Evolutionary conservation across 2,888 invertebrate genomes (phyloP).

Genomic region (Dermolepida albohirtum): DNA sequence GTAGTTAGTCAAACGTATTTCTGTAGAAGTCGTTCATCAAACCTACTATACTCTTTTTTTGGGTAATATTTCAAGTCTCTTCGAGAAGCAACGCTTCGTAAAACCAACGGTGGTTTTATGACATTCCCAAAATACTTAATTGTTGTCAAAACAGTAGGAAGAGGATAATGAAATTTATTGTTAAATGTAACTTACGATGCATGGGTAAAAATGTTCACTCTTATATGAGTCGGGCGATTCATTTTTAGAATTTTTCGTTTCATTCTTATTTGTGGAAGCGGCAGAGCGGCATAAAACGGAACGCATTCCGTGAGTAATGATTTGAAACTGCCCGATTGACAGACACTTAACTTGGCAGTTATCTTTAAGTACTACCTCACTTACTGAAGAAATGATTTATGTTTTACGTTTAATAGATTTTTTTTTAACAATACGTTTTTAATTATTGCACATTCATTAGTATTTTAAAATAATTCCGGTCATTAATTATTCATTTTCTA

Average conservation of each 20-base stretch:
- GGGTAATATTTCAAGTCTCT: slow-evolving; percentile 3
- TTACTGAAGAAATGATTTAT: slow-evolving; percentile 45
- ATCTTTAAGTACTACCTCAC: slow-evolving; percentile 45
- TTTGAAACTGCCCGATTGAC: slow-evolving; percentile 43
- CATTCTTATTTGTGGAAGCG: slow-evolving; percentile 12
- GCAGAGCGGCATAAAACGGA: slow-evolving; percentile 9
- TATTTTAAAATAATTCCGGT: slow-evolving; percentile 16
- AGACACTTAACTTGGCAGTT: slow-evolving; percentile 45
- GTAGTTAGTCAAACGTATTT: slow-evolving; percentile 37
- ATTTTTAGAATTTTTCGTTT: slow-evolving; percentile 1
- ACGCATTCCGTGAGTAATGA: slow-evolving; percentile 43
- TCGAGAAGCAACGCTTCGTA: slow-evolving; percentile 7
- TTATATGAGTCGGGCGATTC: neutral
- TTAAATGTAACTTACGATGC: neutral
- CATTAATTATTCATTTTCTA: slow-evolving; percentile 22
- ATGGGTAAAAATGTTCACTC: neutral
- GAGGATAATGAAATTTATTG: slow-evolving; percentile 10
- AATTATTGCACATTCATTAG: slow-evolving; percentile 41
- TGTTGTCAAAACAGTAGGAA: neutral
- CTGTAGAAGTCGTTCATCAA: slow-evolving; percentile 13
- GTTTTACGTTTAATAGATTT: slow-evolving; percentile 44
- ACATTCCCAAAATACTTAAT: slow-evolving; percentile 21
- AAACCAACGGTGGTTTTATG: neutral
- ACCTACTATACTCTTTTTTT: slow-evolving; percentile 1
- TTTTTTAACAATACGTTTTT: slow-evolving; percentile 41